These are phyloP conservation scores for Pardosa pseudoannulata DNA, from an alignment of 2,888 invertebrate species.

Conservation along the genomic window DNA sequence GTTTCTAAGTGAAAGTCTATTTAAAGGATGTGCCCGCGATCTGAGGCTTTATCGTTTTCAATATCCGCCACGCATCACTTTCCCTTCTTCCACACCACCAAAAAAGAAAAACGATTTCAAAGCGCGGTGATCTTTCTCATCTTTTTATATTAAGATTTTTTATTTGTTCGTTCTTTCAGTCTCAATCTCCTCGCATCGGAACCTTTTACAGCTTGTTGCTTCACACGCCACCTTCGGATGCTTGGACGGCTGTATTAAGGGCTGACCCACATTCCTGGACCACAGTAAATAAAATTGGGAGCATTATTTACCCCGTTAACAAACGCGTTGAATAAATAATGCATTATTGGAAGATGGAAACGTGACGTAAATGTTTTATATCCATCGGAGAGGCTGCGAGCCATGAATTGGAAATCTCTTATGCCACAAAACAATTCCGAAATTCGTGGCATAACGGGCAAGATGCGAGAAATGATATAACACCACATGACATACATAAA, in stretches of 20 bases:
- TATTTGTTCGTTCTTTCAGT: no score
- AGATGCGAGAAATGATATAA: no score
- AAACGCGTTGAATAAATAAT: constrained; percentile 4
- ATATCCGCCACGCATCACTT: neutral
- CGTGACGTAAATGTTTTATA: neutral
- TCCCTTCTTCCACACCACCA: neutral
- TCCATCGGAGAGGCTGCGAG: no score
- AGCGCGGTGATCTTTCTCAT: neutral
- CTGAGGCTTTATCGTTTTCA: neutral
- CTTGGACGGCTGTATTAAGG: neutral
- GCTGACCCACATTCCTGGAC: neutral
- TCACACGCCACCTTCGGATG: neutral
- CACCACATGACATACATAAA: no score
- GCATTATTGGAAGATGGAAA: neutral
- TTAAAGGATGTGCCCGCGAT: neutral
- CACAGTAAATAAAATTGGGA: neutral
- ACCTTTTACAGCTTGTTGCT: neutral
- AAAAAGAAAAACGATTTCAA: neutral
- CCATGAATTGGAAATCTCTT: no score
- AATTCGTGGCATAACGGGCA: no score
- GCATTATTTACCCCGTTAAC: neutral
- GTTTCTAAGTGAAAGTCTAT: neutral
- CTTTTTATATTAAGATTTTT: no score
- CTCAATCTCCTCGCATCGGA: no score
- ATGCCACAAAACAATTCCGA: no score